Evolutionary conservation across 2,113 vertebrate species (phyloP), one percentile per base, ranked within the genome.

Genomic region (Glaucidium brasilianum): DNA sequence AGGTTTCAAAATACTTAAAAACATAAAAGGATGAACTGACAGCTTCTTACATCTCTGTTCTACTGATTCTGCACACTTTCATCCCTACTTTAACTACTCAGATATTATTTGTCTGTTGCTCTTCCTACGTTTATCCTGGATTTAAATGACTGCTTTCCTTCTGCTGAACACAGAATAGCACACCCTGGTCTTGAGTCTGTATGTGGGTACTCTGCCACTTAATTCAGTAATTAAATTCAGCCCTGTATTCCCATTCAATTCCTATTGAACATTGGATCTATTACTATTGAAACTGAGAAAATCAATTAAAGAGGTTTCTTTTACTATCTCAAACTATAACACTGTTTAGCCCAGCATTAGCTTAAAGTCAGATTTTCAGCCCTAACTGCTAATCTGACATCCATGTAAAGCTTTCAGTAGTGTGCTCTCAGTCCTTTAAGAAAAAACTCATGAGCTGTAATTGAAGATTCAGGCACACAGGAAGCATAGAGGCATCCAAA

Each of bases 61-160:
- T 87, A 68, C 37, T 29, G 35, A 68, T 79, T 67, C 27, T 39
- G 3, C 58, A 76, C 41, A 47, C 60, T 95, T 97, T 93, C 67
- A 88, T 22, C 92, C 71, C 90, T 91, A 89, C 90, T 95, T 95
- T 96, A 91, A 90, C 94, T 96, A 92, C 90, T 95, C 39, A 59
- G 81, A 68, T 37, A 91, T 64, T 94, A 85, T 85, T 93, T 85
- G 47, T 76, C 58, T 91, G 77, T n/a, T 74, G 7, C 11, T 86
- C 23, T 96, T 97, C 67, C 56, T 87, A 64, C 29, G 79, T 81
- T 76, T 62, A 85, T 80, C 45, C 39, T 92, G 67, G 55, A 80
- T 88, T 94, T 85, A 72, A 53, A 59, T n/a, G 41, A 50, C 39
- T 85, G 18, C 94, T 85, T 96, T 93, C 69, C 41, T 95, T 91